Evolutionary conservation across 2,797 vertebrate species (phyloP), one percentile per base, ranked within the genome.

Genomic region (Ataeniobius toweri): DNA sequence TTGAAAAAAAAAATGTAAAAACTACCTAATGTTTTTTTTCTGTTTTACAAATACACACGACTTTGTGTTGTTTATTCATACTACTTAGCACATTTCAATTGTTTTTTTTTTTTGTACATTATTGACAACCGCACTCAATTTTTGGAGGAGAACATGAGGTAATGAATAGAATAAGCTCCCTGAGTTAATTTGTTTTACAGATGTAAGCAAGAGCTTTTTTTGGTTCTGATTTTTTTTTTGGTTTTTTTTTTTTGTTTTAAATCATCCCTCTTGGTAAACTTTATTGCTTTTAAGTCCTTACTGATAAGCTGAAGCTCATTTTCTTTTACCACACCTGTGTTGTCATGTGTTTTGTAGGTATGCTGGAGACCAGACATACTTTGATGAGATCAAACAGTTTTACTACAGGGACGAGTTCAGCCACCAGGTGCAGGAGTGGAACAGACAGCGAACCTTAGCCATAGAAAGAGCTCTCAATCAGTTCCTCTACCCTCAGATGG

Each of bases 381-480:
- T 99, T 84, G 98, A 99, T 75, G 98, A 99, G 90, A 99, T 99
- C 91, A 99, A 99, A 82, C 98, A 99, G 89, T 99, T 99, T 92
- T 99, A 99, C 92, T 99, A 99, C 90, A 96, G 98, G 75, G 98
- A 99, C 36, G 98, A 99, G 93, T 99, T 99, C 96, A 99, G 98
- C 89, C 98, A 99, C 94, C 98, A 99, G 87, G 98, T 99, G 80
- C 98, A 99, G 82, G 98, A 99, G 90, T 99, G 98, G 98, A 99
- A 99, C 89, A 96, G 97, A 53, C 98, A 99, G 93, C 96, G 98
- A 78, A 99, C 97, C 0, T 92, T 99, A 93, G 98, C 98, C 90
- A 99, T 99, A 0, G 98, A 99, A 86, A 91, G 97, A 51, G 80
- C 98, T 9, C 96, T 99, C 84, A 97, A 95, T 88, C 98, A 99